Evolutionary conservation across 2,797 vertebrate species (phyloP).

Genomic region (Paramormyrops hopkinsi): DNA sequence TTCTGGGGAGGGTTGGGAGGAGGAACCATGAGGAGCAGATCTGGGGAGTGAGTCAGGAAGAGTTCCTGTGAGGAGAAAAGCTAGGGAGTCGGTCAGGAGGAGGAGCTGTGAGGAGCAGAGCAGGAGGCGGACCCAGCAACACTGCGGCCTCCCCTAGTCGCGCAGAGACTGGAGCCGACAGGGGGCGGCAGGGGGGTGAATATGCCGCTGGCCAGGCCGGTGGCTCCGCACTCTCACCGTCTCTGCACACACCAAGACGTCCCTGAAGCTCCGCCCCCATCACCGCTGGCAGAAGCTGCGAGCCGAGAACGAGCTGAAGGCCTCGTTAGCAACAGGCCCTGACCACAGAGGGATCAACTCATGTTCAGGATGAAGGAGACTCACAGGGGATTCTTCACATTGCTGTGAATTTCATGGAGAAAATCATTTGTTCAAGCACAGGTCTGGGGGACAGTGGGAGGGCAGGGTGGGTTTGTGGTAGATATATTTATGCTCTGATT

Average conservation of each 20-base stretch:
- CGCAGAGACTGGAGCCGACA: neutral
- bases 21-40: neutral
- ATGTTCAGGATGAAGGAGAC: neutral
- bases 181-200: neutral
- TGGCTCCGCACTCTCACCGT: neutral
- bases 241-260: neutral
- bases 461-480: neutral
- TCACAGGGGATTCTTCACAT: neutral
- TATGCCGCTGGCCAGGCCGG: neutral
- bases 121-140: neutral
- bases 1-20: neutral
- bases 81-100: neutral
- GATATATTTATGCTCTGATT: neutral
- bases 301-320: neutral
- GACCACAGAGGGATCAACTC: neutral
- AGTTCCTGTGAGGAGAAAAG: neutral
- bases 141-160: neutral
- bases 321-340: neutral
- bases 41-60: neutral
- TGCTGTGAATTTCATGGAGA: neutral
- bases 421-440: neutral
- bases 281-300: neutral
- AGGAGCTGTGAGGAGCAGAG: neutral
- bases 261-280: neutral
- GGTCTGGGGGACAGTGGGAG: neutral